phyloP scores from a whole-genome alignment of 2,888 invertebrate genomes.

The Ornithoptera alexandrae region DNA sequence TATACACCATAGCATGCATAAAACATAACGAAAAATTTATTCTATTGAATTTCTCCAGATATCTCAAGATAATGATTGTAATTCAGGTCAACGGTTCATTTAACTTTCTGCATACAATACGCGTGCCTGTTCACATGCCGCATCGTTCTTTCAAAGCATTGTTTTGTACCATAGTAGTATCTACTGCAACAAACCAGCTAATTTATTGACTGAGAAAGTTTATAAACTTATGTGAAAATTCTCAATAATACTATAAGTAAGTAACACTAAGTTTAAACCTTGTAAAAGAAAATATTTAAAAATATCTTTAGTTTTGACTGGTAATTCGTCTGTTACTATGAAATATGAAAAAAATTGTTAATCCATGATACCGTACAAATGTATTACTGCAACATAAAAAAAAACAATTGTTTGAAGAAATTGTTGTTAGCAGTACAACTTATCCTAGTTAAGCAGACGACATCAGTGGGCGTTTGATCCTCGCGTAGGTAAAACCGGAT shows the following conservation, averaged over 20 bases:
- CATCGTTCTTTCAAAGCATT: constrained; percentile 30
- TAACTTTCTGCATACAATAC: constrained; percentile 48
- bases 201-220: background rate
- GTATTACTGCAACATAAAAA: no score
- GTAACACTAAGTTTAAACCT: background rate
- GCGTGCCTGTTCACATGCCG: constrained; percentile 35
- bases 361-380: no score
- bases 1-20: background rate
- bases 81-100: constrained; percentile 58
- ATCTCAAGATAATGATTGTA: constrained; percentile 47
- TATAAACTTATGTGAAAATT: background rate
- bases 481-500: constrained; percentile 62
- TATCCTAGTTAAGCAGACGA: constrained; percentile 31
- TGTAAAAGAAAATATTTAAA: no score
- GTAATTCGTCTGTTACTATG: no score
- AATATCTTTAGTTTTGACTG: no score
- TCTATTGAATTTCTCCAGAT: constrained; percentile 46
- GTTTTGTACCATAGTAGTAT: constrained; percentile 28
- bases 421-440: background rate
- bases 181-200: background rate
- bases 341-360: no score
- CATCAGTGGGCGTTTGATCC: constrained; percentile 37
- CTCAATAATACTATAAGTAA: background rate
- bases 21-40: constrained; percentile 25
- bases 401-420: no score